Percentiles rank a stretch among this genome's conserved stretches.
Evolutionary conservation across 2,888 invertebrate species (phyloP).

Genomic region (Bellardia bayeri): DNA sequence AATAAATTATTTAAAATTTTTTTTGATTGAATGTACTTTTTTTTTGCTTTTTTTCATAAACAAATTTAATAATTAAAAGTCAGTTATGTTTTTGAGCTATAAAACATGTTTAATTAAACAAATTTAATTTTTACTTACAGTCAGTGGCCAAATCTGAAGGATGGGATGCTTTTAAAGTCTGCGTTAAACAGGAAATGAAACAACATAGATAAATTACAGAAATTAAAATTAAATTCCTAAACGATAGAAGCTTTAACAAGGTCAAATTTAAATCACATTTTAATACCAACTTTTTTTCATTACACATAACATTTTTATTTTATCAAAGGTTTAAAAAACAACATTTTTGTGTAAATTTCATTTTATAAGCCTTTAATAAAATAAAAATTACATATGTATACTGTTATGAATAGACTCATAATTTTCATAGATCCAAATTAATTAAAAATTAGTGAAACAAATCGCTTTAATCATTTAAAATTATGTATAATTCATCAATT

Average conservation of each 20-base stretch:
- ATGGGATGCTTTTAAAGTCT: slow-evolving; percentile 96
- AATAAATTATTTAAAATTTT: background rate
- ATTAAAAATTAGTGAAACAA: background rate
- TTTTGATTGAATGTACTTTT: too few species aligned
- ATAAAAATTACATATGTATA: too few species aligned
- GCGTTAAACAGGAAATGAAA: slow-evolving; percentile 94
- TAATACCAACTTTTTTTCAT: too few species aligned
- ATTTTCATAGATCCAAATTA: background rate
- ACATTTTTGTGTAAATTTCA: too few species aligned
- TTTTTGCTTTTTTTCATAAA: too few species aligned
- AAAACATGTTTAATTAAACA: background rate
- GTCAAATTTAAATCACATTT: slow-evolving; percentile 26
- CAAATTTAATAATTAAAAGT: too few species aligned
- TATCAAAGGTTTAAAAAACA: too few species aligned
- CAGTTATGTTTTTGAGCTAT: background rate
- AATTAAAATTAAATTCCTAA: slow-evolving; percentile 54
- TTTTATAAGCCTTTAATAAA: too few species aligned
- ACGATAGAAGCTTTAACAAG: slow-evolving; percentile 18
- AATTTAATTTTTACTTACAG: slow-evolving; percentile 85
- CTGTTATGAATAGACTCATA: too few species aligned
- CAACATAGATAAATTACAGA: slow-evolving; percentile 72
- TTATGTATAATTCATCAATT: background rate
- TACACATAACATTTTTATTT: too few species aligned
- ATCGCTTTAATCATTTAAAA: background rate
- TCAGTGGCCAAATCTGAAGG: slow-evolving; percentile 94